phyloP scores from a whole-genome alignment of 1,140 invertebrate species.

The Drosophila willistoni region DNA sequence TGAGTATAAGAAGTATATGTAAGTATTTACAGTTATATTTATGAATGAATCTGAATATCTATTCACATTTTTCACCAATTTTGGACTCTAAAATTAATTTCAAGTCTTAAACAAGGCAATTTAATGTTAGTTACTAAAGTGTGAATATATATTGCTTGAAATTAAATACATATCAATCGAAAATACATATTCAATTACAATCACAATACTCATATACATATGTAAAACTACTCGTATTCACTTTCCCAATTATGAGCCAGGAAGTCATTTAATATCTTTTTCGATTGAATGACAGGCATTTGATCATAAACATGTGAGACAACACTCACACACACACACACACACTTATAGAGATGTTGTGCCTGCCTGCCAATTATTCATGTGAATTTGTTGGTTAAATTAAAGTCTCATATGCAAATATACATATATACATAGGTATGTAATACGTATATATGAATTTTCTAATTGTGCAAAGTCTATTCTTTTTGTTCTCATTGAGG shows the following conservation, averaged over 20 bases:
- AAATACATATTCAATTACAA: no score
- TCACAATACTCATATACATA: no score
- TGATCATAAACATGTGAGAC: conserved; percentile 9
- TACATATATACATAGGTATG: no score
- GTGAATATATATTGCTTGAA: not conserved
- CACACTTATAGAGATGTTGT: not conserved
- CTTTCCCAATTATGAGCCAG: conserved; percentile 13
- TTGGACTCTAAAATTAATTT: no score
- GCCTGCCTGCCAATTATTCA: not conserved
- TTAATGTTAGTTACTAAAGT: not conserved
- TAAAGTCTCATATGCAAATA: no score
- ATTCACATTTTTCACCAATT: not conserved
- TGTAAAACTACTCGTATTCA: not conserved
- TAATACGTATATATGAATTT: no score
- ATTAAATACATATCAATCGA: not conserved
- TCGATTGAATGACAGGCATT: conserved; percentile 26
- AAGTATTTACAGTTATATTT: not conserved
- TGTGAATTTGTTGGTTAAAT: not conserved
- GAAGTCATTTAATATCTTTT: conserved; percentile 34
- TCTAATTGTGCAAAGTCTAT: no score
- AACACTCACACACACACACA: not conserved
- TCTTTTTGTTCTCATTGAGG: no score
- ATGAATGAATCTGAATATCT: not conserved
- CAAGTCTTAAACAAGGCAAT: no score
- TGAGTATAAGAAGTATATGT: not conserved